Evolutionary conservation across 1,140 invertebrate species (phyloP).

Genomic region (Drosophila punjabiensis): DNA sequence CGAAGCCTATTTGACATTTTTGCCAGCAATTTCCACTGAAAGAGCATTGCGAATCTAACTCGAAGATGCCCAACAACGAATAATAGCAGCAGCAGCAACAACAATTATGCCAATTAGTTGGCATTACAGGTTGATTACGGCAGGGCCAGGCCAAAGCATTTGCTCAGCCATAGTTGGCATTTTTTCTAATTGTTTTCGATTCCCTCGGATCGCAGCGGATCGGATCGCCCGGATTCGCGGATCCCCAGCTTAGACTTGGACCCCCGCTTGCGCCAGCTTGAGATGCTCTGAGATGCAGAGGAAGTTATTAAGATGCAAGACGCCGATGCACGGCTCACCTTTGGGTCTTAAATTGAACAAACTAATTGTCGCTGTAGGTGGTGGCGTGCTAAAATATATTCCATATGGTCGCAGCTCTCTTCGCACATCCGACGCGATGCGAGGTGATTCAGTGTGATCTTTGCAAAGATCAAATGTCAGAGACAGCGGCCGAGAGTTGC

Average conservation of each 20-base stretch:
- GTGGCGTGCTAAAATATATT: slow-evolving; percentile 56
- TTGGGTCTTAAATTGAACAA: slow-evolving; percentile 48
- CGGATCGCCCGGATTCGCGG: not conserved
- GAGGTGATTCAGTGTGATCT: slow-evolving; percentile 52
- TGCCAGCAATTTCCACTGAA: slow-evolving; percentile 76
- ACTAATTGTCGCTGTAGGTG: slow-evolving; percentile 56
- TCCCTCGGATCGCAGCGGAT: slow-evolving; percentile 12
- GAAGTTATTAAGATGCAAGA: slow-evolving; percentile 72
- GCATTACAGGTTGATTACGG: slow-evolving; percentile 80
- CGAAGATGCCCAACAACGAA: slow-evolving; percentile 52
- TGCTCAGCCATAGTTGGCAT: slow-evolving; percentile 59
- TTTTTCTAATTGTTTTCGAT: slow-evolving; percentile 62
- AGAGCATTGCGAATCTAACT: slow-evolving; percentile 67
- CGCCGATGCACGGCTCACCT: slow-evolving; percentile 48
- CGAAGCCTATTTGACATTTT: slow-evolving; percentile 80
- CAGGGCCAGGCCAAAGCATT: slow-evolving; percentile 43
- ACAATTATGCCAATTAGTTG: slow-evolving; percentile 81
- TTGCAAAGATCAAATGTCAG: slow-evolving; percentile 78
- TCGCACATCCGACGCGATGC: slow-evolving; percentile 43
- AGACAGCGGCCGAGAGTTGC: slow-evolving; percentile 35
- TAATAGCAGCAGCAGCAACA: slow-evolving; percentile 51
- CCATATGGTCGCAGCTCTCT: slow-evolving; percentile 46
- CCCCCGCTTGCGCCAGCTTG: slow-evolving; percentile 8
- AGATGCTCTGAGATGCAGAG: slow-evolving; percentile 52
- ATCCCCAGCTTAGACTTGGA: slow-evolving; percentile 2